Base-by-base conservation (phyloP, 2,113 vertebrate species). In the Dryoscopus gambensis region DNA sequence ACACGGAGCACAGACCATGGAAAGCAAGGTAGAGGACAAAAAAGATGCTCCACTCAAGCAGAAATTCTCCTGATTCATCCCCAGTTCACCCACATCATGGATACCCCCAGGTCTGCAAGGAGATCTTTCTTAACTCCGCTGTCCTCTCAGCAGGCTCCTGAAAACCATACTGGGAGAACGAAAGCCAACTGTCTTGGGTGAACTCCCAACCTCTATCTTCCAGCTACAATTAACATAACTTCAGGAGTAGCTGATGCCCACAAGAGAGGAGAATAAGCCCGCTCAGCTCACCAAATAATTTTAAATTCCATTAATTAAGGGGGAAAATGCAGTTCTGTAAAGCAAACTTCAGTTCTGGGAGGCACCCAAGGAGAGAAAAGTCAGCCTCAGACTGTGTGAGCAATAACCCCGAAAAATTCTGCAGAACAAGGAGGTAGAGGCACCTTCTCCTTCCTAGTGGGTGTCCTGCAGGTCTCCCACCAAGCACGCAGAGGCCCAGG, bases 201-300 rank as follows among this genome's bases (percentile, higher is more conserved):
- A 80, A 59, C 42, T 90, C 79, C 82, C 88, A 95, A 13, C 12
- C 42, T 53, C 65, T 50, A 17, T 31, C 90, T 96, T 50, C 31
- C 63, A 93, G 39, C 68, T 84, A 90, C 76, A 96, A 81, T 92
- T 90, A 89, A 62, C 46, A 47, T 74, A 95, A 80, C 68, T 94
- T 93, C 6, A 78, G 68, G 39, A 93, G 79, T 23, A 92, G 82
- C 49, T 93, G 87, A 88, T 74, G 35, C 35, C 92, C 92, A 71
- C 52, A 49, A 59, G 31, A 88, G 39, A 67, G 49, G 8, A 84
- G 56, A 88, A 46, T 19, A 40, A 96, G 56, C 24, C 70, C 68
- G 40, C 27, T 77, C 42, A 88, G 71, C 30, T 93, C 64, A 82
- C 42, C 35, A 76, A 70, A 46, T 53, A 8, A 50, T 70, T 90